Evolutionary conservation across 2,797 vertebrate species (phyloP), one percentile per base, ranked within the genome.

Genomic region (Labroides dimidiatus): DNA sequence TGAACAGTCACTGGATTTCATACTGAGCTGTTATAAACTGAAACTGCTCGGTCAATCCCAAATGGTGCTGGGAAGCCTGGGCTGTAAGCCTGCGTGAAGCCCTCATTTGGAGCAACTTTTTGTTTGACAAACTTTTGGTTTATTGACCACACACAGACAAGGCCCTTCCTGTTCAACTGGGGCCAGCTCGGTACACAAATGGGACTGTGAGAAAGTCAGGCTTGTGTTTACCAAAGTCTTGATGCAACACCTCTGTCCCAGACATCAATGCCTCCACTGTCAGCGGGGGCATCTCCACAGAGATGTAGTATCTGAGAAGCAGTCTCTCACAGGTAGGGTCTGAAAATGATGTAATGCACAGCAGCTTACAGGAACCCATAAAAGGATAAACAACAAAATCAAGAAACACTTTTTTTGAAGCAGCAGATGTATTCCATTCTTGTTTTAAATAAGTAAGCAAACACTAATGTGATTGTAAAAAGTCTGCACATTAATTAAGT

Each of bases 121-220:
- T 93, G 90, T 93, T 94, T 91, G 92, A 91, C 91, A 92, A 92
- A 92, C 89, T 87, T 92, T 87, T 91, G 90, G 88, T 91, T 92
- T 93, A 92, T 93, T 94, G 91, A 92, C 91, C 91, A 92, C 91
- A 90, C 89, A 93, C 85, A 90, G 88, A 91, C 89, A 92, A 88
- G 81, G 90, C 82, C 80, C 90, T 93, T 93, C 91, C 90, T 92
- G 91, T 93, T 90, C 78, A 68, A 81, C 86, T 77, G 80, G 73
- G 73, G 83, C 92, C 85, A 83, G 87, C 84, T 92, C 78, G 47
- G 90, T 84, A 91, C 89, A 91, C 91, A 91, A 82, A 90, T 88
- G 85, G 88, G 91, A 88, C 89, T 92, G 90, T 89, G 91, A 90
- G 90, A 93, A 92, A 92, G 87, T 87, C 87, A 81, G 84, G 65